These are phyloP conservation scores for Drosophila auraria DNA, from an alignment of 1,140 invertebrate species.

Conservation along the genomic window DNA sequence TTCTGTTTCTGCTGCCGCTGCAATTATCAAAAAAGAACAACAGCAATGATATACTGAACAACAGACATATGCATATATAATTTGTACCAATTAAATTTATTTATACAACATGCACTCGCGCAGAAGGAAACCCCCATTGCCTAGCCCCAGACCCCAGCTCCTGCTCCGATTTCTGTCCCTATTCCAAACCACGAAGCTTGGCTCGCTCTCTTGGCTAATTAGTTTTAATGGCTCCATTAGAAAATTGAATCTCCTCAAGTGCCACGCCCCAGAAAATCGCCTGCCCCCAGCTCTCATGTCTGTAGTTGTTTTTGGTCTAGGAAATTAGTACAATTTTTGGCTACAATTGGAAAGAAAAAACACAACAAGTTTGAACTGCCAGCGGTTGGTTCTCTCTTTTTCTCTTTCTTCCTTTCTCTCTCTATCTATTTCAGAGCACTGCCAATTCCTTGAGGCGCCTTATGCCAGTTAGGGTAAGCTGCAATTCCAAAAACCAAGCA, in stretches of 20 bases:
- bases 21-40: conserved; percentile 62
- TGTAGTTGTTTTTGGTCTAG: conserved; percentile 58
- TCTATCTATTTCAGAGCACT: conserved; percentile 80
- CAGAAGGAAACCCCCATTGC: conserved; percentile 26
- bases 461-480: conserved; percentile 84
- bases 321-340: conserved; percentile 59
- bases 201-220: conserved; percentile 47
- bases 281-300: conserved; percentile 15
- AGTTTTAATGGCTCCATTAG: conserved; percentile 59
- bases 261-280: conserved; percentile 30
- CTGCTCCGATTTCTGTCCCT: conserved; percentile 44
- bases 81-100: conserved; percentile 78
- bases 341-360: conserved; percentile 53
- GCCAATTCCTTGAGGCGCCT: conserved; percentile 77
- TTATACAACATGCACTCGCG: conserved; percentile 58
- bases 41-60: conserved; percentile 43
- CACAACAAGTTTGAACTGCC: conserved; percentile 72
- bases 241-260: conserved; percentile 51
- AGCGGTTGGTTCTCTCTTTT: conserved; percentile 64
- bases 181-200: conserved; percentile 34
- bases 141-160: conserved; percentile 1
- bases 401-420: conserved; percentile 64
- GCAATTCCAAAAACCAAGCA: conserved; percentile 60
- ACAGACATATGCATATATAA: conserved; percentile 63
- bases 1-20: conserved; percentile 53